Percentiles rank a stretch among this genome's conserved stretches.
Evolutionary conservation across 2,797 vertebrate species (phyloP).

Genomic region (Moxostoma hubbsi): DNA sequence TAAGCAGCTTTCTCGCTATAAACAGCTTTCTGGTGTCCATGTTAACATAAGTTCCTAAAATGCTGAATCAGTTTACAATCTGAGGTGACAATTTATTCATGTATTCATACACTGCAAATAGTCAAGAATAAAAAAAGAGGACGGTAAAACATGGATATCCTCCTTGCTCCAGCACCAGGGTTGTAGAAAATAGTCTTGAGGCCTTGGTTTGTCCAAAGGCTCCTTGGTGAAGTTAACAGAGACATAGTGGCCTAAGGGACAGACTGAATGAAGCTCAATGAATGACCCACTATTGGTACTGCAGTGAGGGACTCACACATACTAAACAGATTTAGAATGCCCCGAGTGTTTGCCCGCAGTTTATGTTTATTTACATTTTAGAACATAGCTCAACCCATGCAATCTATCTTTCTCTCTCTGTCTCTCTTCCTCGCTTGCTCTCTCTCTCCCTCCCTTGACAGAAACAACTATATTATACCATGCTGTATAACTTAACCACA

Average conservation of each 20-base stretch:
- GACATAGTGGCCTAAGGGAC: not conserved
- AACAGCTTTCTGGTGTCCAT: too few relatives aligned
- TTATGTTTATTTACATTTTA: conserved; percentile 75
- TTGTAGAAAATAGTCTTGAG: not conserved
- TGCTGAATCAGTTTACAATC: too few relatives aligned
- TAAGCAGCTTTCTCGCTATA: too few relatives aligned
- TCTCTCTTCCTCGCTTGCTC: not conserved
- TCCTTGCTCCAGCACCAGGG: too few relatives aligned
- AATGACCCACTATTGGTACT: conserved; percentile 67
- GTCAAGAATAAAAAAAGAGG: too few relatives aligned
- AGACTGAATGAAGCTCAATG: conserved; percentile 47
- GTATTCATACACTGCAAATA: too few relatives aligned
- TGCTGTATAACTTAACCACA: conserved; percentile 56
- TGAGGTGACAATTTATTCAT: too few relatives aligned
- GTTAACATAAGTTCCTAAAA: too few relatives aligned
- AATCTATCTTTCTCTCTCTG: conserved; percentile 16
- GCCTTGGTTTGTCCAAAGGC: not conserved
- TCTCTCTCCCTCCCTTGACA: conserved; percentile 7
- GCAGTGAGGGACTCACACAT: conserved; percentile 67
- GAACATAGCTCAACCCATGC: conserved; percentile 45
- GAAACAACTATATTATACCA: conserved; percentile 58
- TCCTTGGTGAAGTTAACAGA: not conserved
- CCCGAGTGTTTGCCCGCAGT: conserved; percentile 65
- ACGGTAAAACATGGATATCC: too few relatives aligned
- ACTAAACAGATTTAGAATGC: conserved; percentile 74